Evolutionary conservation across 2,113 vertebrate genomes (phyloP).

Genomic region (Craseonycteris thonglongyai): DNA sequence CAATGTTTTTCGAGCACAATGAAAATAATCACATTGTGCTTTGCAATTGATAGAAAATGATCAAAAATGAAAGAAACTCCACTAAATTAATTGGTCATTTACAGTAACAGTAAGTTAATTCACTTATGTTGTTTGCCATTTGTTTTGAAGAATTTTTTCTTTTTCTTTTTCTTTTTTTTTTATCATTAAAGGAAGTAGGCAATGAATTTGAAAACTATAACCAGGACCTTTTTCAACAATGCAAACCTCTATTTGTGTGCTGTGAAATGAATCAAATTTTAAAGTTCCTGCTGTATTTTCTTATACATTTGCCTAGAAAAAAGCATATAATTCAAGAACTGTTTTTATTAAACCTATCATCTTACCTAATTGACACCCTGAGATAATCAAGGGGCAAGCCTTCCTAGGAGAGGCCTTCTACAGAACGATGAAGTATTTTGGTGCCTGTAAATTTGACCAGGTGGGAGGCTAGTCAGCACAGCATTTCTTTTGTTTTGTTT

Average conservation of each 20-base stretch:
- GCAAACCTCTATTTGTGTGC: background rate
- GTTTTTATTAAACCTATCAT: background rate
- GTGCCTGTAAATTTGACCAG: background rate
- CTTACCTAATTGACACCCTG: background rate
- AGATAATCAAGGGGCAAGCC: background rate
- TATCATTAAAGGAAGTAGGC: background rate
- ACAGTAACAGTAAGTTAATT: background rate
- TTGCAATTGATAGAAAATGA: background rate
- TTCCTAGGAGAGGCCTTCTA: background rate
- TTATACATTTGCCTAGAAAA: background rate
- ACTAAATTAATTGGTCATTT: background rate
- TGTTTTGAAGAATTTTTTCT: background rate
- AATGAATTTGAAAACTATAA: background rate
- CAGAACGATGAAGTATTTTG: background rate
- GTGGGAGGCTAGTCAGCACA: background rate
- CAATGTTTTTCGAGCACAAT: background rate
- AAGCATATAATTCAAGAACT: background rate
- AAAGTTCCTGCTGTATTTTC: background rate
- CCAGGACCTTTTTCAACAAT: background rate
- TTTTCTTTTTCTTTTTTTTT: too few relatives aligned
- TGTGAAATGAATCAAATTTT: background rate
- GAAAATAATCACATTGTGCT: background rate
- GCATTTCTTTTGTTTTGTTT: background rate
- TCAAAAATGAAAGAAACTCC: background rate
- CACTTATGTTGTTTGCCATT: background rate